These are phyloP conservation scores for Semnopithecus entellus DNA, from an alignment of 2,113 vertebrate genomes.

Conservation along the genomic window DNA sequence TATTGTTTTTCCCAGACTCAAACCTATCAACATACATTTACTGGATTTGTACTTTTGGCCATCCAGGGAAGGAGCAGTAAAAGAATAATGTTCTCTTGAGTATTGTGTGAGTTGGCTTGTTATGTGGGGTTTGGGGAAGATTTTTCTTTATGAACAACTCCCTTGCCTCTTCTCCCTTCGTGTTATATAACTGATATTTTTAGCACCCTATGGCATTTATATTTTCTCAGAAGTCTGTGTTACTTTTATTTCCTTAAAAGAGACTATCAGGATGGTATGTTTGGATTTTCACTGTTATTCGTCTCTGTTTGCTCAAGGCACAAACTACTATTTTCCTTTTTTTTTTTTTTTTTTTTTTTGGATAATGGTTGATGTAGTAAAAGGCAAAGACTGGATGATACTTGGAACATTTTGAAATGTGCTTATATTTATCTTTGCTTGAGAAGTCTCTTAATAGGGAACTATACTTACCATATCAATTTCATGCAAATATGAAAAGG, in stretches of 20 bases:
- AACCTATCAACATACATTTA: conserved; percentile 62
- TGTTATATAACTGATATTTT: conserved; percentile 65
- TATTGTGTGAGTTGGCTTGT: conserved; percentile 44
- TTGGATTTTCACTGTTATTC: conserved; percentile 45
- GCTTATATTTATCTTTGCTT: conserved; percentile 14
- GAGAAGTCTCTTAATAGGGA: neutral
- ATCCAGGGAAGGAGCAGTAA: conserved; percentile 15
- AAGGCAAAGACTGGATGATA: conserved; percentile 6
- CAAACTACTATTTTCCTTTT: neutral
- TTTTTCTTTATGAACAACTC: conserved; percentile 53
- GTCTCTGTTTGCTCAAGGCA: conserved; percentile 23
- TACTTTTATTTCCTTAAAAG: conserved; percentile 63
- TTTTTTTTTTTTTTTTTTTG: neutral
- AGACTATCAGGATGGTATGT: conserved; percentile 1
- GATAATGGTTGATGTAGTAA: neutral
- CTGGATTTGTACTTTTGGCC: conserved; percentile 57
- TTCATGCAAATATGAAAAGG: neutral
- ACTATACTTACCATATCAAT: neutral
- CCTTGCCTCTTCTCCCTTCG: conserved; percentile 25
- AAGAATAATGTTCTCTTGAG: conserved; percentile 46
- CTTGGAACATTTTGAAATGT: conserved; percentile 31
- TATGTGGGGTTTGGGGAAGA: conserved; percentile 46
- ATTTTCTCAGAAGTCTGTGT: conserved; percentile 58
- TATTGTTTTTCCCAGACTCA: conserved; percentile 53
- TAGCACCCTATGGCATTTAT: conserved; percentile 50